Base-by-base conservation (phyloP, 2,797 vertebrate species). In the Tokudaia tokunoshimensis region DNA sequence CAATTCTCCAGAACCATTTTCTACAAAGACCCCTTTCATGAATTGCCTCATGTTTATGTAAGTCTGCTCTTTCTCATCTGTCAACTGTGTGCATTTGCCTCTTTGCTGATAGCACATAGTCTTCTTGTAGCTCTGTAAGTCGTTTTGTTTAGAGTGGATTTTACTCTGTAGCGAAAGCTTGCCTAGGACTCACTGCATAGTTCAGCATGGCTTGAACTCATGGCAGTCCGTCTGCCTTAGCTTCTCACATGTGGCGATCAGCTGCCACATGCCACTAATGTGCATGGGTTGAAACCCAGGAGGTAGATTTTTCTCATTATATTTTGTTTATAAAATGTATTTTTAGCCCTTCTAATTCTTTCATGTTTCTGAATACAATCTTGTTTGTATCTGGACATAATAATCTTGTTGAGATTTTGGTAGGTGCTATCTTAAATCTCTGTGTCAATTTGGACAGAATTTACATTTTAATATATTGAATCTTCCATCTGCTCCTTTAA, bases 391-490 rank as follows among this genome's bases (percentile, higher is more conserved):
- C 44, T 88, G 34, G 61, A 61, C 52, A 67, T 67, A 50, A 92
- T 83, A 50, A 76, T 94, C 80, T 82, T 95, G 85, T 59, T 81
- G 78, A 44, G n/a, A 50, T 87, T 97, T 86, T 94, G 47, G 15
- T 83, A 90, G 89, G 50, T 37, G 34, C 72, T 82, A 55, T n/a
- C 75, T 76, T 76, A 88, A 95, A 72, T 47, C 17, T 80, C 1
- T 81, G 6, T 79, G n/a, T 91, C 57, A 84, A 1, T 80, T 70
- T 94, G 70, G 41, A 29, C 37, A 88, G 57, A 88, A 19, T 63
- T 91, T 67, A 41, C 55, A 26, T 47, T 17, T 89, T 93, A 52
- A 63, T 89, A 7, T 75, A 24, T 61, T 94, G 57, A 87, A 13
- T 81, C 14, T 88, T 75, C n/a, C 52, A 44, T 41, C 86, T 41